phyloP scores from a whole-genome alignment of 2,888 invertebrate genomes.

The Odontocolon sp. region DNA sequence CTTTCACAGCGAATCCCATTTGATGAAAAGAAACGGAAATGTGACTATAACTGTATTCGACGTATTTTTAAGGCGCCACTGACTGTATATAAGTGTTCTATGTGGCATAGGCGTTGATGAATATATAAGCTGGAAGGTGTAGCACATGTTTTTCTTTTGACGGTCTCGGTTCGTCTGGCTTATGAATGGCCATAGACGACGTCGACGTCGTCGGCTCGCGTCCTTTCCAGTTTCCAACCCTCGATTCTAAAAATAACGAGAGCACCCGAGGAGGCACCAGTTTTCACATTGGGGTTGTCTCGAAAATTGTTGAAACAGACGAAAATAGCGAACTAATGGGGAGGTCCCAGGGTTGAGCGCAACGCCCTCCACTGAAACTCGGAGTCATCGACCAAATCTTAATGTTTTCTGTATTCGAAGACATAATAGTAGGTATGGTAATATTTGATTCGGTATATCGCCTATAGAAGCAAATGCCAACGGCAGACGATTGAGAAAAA shows the following conservation, averaged over 20 bases:
- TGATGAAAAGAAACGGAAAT: too few species aligned
- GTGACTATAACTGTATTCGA: too few species aligned
- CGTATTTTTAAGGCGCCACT: too few species aligned
- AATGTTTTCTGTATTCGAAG: background rate
- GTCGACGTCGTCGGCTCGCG: slow-evolving; percentile 35
- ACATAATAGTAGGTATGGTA: background rate
- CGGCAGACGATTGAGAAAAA: too few species aligned
- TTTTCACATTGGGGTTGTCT: slow-evolving; percentile 54
- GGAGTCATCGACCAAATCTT: slow-evolving; percentile 23
- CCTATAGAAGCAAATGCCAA: too few species aligned
- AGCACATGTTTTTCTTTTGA: slow-evolving; percentile 49
- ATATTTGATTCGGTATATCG: too few species aligned
- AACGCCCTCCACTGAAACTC: background rate
- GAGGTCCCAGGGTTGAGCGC: background rate
- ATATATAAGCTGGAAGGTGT: background rate
- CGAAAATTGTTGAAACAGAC: slow-evolving; percentile 55
- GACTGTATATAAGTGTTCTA: background rate
- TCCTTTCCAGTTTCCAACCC: slow-evolving; percentile 55
- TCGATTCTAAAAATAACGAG: slow-evolving; percentile 61
- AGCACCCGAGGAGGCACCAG: slow-evolving; percentile 36
- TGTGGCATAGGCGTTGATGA: background rate
- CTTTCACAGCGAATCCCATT: too few species aligned
- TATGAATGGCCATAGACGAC: slow-evolving; percentile 58
- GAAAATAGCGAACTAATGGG: slow-evolving; percentile 57
- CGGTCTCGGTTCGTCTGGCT: slow-evolving; percentile 58